These are phyloP conservation scores for Brachirus orientalis DNA, from an alignment of 2,113 vertebrate genomes.

Conservation along the genomic window DNA sequence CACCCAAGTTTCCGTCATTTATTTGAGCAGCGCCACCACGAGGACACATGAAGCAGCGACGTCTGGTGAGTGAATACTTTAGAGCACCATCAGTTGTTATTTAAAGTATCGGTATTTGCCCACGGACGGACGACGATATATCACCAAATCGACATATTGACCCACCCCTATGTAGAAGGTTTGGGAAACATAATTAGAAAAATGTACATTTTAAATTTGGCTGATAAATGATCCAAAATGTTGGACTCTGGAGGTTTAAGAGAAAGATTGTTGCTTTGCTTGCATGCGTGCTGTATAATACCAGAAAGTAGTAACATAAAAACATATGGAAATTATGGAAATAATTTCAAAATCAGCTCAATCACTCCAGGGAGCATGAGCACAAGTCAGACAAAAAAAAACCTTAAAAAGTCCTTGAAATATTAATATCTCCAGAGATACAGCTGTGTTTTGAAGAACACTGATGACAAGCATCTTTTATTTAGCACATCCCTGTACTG, in stretches of 20 bases:
- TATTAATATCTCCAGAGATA: constrained; percentile 47
- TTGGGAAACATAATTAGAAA: too few relatives aligned
- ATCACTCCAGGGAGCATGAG: not conserved
- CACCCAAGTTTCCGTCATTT: too few relatives aligned
- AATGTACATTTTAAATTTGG: too few relatives aligned
- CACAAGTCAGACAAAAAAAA: not conserved
- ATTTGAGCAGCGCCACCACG: too few relatives aligned
- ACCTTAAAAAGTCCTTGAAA: constrained; percentile 45
- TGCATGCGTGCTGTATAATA: not conserved
- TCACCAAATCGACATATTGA: too few relatives aligned
- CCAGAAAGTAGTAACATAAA: constrained; percentile 12
- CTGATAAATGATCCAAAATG: too few relatives aligned
- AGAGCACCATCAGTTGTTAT: too few relatives aligned
- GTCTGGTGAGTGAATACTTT: too few relatives aligned
- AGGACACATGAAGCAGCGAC: too few relatives aligned
- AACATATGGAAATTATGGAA: not conserved
- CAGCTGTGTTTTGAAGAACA: constrained; percentile 51
- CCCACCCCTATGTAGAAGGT: too few relatives aligned
- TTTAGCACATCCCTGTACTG: constrained; percentile 43
- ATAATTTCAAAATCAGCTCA: constrained; percentile 26
- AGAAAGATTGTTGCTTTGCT: not conserved
- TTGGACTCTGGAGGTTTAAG: not conserved
- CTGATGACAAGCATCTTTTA: constrained; percentile 64
- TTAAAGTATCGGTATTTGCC: too few relatives aligned
- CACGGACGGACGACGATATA: too few relatives aligned